Percentiles rank a stretch among this genome's conserved stretches.
Conservation (phyloP, 1,140 invertebrate genomes). For the Harlomillsia oculata region DNA sequence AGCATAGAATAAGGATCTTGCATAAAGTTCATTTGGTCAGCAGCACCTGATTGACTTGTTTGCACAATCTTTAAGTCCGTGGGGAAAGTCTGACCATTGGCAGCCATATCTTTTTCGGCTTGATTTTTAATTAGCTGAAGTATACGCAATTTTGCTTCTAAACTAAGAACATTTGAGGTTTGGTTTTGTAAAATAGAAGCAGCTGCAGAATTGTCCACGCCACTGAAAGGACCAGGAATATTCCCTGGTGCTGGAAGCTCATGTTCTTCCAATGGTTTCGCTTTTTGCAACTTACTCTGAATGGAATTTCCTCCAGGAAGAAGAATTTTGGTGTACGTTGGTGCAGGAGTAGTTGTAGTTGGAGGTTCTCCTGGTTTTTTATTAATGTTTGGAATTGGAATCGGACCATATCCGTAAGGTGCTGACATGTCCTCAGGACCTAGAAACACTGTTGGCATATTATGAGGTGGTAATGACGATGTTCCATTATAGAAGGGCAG, state of each 20-base stretch:
- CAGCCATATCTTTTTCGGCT: background rate
- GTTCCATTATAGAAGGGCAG: constrained; percentile 35
- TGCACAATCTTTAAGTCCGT: constrained; percentile 13
- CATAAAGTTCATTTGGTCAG: background rate
- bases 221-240: too few species aligned
- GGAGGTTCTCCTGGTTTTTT: constrained; percentile 1
- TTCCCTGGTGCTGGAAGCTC: background rate
- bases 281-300: constrained; percentile 2
- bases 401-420: constrained; percentile 32
- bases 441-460: constrained; percentile 31
- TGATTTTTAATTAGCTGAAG: constrained; percentile 15
- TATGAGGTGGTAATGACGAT: constrained; percentile 7
- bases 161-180: constrained; percentile 3
- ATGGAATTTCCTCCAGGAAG: constrained; percentile 21
- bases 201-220: background rate
- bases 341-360: constrained; percentile 12
- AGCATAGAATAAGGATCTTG: constrained; percentile 10
- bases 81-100: background rate
- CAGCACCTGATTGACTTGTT: background rate
- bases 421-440: constrained; percentile 31
- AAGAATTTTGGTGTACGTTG: constrained; percentile 29
- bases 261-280: background rate
- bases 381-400: constrained; percentile 33
- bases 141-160: constrained; percentile 26
- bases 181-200: background rate